Evolutionary conservation across 2,797 vertebrate species (phyloP), one percentile per base, ranked within the genome.

Genomic region (Margarornis squamiger): DNA sequence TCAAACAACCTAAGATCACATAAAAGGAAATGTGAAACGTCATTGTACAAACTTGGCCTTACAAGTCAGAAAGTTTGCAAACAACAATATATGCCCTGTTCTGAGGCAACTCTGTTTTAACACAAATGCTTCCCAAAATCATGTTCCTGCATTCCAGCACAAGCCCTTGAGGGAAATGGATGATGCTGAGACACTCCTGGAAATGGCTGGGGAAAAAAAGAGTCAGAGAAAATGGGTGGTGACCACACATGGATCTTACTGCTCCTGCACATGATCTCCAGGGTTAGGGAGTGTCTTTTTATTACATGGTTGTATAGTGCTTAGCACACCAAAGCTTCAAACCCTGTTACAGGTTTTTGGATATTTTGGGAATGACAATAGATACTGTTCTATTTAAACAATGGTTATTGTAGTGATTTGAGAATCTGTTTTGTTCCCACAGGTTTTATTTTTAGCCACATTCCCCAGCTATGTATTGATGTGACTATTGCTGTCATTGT

Each of bases 381-480:
- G 94, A 77, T 68, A 76, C 0, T 46, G 16, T 74, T 19, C 32
- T 77, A 12, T 87, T 87, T 82, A 67, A 51, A 59, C 27, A 88
- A 18, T 20, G 24, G 48, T 79, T 82, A 41, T 54, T 63, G 61
- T 26, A 61, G 43, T 38, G 23, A 66, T 88, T 73, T 78, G 62
- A 88, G 63, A 70, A 84, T 82, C 83, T 62, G n/a, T 32, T 84
- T 88, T 90, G 36, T 90, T 90, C 73, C 49, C 80, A 77, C 34
- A 81, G 51, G 32, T 75, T 90, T 94, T 91, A 67, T 88, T 95
- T 95, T 90, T 90, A 86, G 77, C 38, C 23, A 23, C 52, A 5
- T 76, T 89, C 34, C 49, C 19, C 54, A 88, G 41, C 77, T 83
- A 36, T 2, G 1, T 74, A 38, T 77, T 46, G 32, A 29, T 70